Percentiles rank a stretch among this genome's conserved stretches.
These are phyloP conservation scores for Trachelipus rathkii DNA, from an alignment of 1,140 invertebrate species.

Conservation along the genomic window DNA sequence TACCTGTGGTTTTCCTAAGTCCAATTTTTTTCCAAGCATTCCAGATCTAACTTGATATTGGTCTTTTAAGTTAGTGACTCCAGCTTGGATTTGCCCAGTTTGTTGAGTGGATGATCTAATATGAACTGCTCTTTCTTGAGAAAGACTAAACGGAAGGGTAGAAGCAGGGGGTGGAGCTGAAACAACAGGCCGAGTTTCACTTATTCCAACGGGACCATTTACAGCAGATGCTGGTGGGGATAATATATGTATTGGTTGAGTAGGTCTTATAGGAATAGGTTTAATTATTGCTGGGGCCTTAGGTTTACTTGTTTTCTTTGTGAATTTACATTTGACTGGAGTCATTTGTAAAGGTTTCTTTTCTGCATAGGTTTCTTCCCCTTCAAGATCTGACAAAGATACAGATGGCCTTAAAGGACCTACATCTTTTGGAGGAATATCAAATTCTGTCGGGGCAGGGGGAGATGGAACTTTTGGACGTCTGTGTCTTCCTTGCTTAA, in stretches of 20 bases:
- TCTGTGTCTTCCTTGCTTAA: constrained; percentile 37
- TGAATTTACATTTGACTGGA: not conserved
- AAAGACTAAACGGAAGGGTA: too few species aligned
- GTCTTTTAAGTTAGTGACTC: too few species aligned
- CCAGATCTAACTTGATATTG: too few species aligned
- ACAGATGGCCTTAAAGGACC: constrained; percentile 30
- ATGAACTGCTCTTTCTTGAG: too few species aligned
- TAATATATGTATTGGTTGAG: not conserved
- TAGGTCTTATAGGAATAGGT: not conserved
- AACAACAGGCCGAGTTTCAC: too few species aligned
- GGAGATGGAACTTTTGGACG: constrained; percentile 34
- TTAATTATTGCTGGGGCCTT: not conserved
- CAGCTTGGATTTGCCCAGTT: too few species aligned
- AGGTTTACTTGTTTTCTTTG: not conserved
- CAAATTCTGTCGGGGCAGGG: constrained; percentile 38
- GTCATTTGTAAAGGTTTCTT: constrained; percentile 47
- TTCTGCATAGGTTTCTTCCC: constrained; percentile 67
- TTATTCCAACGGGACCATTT: too few species aligned
- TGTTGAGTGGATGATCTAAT: too few species aligned
- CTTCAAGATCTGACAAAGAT: constrained; percentile 51
- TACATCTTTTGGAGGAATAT: constrained; percentile 25
- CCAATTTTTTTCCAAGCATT: too few species aligned
- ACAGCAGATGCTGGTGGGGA: not conserved
- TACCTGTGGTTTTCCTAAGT: too few species aligned
- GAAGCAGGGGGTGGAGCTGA: too few species aligned